Base-by-base conservation (phyloP, 2,888 invertebrate species). In the Melipona beecheii region DNA sequence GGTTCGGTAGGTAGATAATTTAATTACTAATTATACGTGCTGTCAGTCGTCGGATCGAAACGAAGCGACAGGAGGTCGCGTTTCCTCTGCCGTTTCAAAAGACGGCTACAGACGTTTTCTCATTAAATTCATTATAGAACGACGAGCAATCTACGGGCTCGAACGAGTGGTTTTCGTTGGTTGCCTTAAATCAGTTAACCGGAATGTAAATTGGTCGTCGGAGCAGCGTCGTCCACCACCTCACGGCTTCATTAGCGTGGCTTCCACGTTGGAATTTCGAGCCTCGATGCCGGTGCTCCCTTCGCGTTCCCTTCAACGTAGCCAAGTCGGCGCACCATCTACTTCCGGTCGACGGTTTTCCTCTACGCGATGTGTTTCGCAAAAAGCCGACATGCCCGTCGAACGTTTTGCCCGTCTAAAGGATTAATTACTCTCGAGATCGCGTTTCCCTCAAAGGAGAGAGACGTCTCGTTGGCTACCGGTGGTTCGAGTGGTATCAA, bases 81-180 rank as follows among this genome's bases (percentile, higher is more conserved):
- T 76, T 83, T 54, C 64, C 60, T 77, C 49, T 65, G 43, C 56
- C 56, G 64, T 69, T 65, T 79, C 54, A 81, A 73, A 74, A 80
- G 69, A 65, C 62, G 83, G 27, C 65, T 71, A 70, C 84, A 75
- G 79, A 78, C 75, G 75, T 86, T 85, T 85, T 86, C 88, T 85
- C 86, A 85, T 88, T 88, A 88, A 88, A 86, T 84, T 87, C 77
- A 88, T 88, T 86, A 86, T 85, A 85, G 79, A 80, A 74, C 76
- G 79, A 84, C 74, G 81, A 81, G 88, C 81, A 81, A 78, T 70
- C 85, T 81, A 70, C 65, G 69, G 19, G 21, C 64, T 43, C 56
- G 69, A 69, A 78, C 83, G 78, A 74, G 78, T 73, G 70, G 74
- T 84, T 85, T 76, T 86, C 78, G 75, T 43, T 65, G 62, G 75